These are phyloP conservation scores for Streblospio benedicti DNA, from an alignment of 1,140 invertebrate genomes.

Conservation along the genomic window DNA sequence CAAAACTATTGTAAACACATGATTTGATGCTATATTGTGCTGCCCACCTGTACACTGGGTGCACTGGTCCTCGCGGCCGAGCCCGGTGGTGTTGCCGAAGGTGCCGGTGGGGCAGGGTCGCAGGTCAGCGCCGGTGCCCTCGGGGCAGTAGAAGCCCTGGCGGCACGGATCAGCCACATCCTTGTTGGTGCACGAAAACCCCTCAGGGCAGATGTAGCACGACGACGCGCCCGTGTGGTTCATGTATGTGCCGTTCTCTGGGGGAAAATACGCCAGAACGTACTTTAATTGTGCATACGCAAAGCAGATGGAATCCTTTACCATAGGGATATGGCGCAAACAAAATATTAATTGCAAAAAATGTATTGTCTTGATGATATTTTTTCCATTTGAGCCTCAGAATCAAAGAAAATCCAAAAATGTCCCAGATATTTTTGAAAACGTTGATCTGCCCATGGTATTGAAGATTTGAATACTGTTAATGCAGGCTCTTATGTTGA, in stretches of 20 bases:
- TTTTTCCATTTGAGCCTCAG: no score
- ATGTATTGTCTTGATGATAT: no score
- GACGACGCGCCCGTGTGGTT: conserved; percentile 21
- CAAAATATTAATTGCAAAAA: no score
- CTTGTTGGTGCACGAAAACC: conserved; percentile 40
- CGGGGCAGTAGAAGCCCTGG: conserved; percentile 39
- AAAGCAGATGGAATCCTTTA: conserved; percentile 33
- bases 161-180: conserved; percentile 37
- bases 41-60: conserved; percentile 38
- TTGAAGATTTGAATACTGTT: no score
- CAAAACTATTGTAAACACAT: no score
- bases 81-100: conserved; percentile 36
- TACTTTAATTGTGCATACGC: no score
- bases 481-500: no score
- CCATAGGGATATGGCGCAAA: no score
- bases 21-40: no score
- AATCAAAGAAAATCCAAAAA: no score
- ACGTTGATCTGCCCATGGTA: no score
- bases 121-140: conserved; percentile 37
- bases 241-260: conserved; percentile 35
- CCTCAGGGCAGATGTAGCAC: conserved; percentile 38
- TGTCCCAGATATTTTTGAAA: no score
- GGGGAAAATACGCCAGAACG: conserved; percentile 37
- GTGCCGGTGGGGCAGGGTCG: conserved; percentile 36
- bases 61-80: conserved; percentile 30